These are phyloP conservation scores for Plagodis pulveraria DNA, from an alignment of 2,888 invertebrate species.

Conservation along the genomic window DNA sequence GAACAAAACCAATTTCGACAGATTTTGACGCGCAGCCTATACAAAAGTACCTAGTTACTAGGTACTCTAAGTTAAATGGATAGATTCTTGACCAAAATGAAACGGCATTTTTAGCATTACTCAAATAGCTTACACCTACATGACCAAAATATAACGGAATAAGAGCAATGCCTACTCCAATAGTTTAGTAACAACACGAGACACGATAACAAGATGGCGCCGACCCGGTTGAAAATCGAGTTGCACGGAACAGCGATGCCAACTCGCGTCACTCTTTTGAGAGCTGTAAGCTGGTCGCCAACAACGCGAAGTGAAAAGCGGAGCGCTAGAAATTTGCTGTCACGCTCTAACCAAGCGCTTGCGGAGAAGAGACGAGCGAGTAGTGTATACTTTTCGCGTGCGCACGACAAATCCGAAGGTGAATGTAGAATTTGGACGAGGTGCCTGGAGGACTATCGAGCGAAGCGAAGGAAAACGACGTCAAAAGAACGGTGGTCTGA, in stretches of 20 bases:
- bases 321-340: slow-evolving; percentile 42
- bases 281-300: slow-evolving; percentile 30
- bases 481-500: slow-evolving; percentile 22
- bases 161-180: too few relatives aligned
- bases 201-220: slow-evolving; percentile 36
- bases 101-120: background rate
- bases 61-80: too few relatives aligned
- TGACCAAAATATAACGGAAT: background rate
- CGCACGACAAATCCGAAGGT: slow-evolving; percentile 38
- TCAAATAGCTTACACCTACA: background rate
- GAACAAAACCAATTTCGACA: too few relatives aligned
- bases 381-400: slow-evolving; percentile 11
- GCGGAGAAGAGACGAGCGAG: slow-evolving; percentile 52
- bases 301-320: slow-evolving; percentile 30
- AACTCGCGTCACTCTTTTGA: slow-evolving; percentile 52
- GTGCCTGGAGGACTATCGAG: slow-evolving; percentile 25
- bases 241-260: slow-evolving; percentile 64
- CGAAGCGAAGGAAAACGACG: slow-evolving; percentile 21
- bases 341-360: slow-evolving; percentile 45
- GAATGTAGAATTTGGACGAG: slow-evolving; percentile 65
- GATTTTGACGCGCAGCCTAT: too few relatives aligned
- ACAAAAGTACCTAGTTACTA: too few relatives aligned
- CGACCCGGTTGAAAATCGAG: slow-evolving; percentile 26
- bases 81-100: background rate
- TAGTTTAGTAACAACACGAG: slow-evolving; percentile 10